These are phyloP conservation scores for Cephalopterus ornatus DNA, from an alignment of 2,113 vertebrate genomes.

Conservation along the genomic window DNA sequence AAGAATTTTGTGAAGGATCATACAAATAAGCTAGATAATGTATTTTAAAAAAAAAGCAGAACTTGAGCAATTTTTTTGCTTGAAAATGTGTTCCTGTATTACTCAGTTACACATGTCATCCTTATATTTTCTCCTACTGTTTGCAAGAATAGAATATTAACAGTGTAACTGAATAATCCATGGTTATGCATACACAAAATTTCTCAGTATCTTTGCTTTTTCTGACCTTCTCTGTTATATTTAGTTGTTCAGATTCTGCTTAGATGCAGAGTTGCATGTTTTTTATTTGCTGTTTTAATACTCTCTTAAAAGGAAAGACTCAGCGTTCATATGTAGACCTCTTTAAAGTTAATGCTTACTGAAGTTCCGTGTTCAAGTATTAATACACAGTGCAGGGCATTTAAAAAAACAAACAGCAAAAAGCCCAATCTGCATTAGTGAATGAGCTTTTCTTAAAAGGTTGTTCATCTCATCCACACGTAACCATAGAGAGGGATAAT, in stretches of 20 bases:
- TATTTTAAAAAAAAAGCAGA: not conserved
- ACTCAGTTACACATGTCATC: not conserved
- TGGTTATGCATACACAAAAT: accelerated
- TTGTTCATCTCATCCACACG: not conserved
- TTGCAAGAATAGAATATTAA: not conserved
- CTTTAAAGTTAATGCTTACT: not conserved
- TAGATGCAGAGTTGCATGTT: accelerated
- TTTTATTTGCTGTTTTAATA: not conserved
- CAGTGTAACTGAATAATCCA: not conserved
- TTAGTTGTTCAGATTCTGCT: not conserved
- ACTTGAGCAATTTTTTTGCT: not conserved
- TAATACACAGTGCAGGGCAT: not conserved
- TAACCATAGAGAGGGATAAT: not conserved
- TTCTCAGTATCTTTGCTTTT: not conserved
- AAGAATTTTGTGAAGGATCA: not conserved
- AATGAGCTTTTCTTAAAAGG: not conserved
- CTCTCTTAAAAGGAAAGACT: not conserved
- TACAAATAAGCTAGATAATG: not conserved
- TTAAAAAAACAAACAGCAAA: not conserved
- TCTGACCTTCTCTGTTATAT: not conserved
- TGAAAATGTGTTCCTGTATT: not conserved
- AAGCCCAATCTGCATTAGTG: not conserved
- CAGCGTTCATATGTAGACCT: not conserved
- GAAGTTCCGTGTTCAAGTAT: not conserved
- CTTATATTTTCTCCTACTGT: not conserved